phyloP scores from a whole-genome alignment of 2,797 vertebrate genomes.

The Coregonus sp. region DNA sequence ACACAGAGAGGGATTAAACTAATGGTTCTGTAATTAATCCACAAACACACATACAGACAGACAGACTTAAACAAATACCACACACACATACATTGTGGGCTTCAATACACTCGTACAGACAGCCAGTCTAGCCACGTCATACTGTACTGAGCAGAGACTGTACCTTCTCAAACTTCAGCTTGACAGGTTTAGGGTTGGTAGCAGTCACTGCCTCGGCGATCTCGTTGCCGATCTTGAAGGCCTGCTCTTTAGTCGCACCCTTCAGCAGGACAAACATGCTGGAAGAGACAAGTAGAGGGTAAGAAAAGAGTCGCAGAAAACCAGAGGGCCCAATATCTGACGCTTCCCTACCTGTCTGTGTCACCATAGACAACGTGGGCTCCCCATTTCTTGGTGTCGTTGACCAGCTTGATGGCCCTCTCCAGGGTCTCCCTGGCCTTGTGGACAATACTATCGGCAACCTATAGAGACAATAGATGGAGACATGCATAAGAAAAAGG shows the following conservation, averaged over 20 bases:
- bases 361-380: slow-evolving; percentile 94
- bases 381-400: slow-evolving; percentile 97
- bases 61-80: background rate
- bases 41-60: background rate
- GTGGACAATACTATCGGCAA: slow-evolving; percentile 96
- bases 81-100: slow-evolving; percentile 80
- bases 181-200: slow-evolving; percentile 94
- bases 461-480: slow-evolving; percentile 62
- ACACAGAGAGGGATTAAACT: background rate
- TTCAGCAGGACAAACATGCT: slow-evolving; percentile 98
- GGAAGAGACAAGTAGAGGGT: slow-evolving; percentile 42
- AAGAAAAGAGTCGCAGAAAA: slow-evolving; percentile 57
- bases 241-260: slow-evolving; percentile 96
- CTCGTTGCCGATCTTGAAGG: slow-evolving; percentile 95
- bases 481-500: background rate
- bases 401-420: slow-evolving; percentile 93
- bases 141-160: background rate
- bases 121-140: background rate
- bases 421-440: slow-evolving; percentile 98
- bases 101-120: slow-evolving; percentile 77
- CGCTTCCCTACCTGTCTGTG: slow-evolving; percentile 85
- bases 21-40: background rate
- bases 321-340: slow-evolving; percentile 78
- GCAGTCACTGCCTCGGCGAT: slow-evolving; percentile 97
- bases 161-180: slow-evolving; percentile 99